phyloP scores from a whole-genome alignment of 2,797 vertebrate species.

The Poecilia velifera region DNA sequence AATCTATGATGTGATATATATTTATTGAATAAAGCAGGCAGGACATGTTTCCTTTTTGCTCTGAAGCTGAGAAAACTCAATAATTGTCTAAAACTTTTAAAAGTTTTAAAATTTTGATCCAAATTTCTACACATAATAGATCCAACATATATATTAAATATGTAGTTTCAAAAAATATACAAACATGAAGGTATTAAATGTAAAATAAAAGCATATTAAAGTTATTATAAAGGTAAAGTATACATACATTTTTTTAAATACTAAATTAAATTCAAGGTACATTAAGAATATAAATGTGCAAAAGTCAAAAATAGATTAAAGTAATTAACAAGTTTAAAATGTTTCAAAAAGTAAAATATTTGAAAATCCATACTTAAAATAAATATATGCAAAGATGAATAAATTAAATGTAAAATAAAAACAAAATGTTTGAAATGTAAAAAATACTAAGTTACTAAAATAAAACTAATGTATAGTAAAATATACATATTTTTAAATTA shows the following conservation, averaged over 20 bases:
- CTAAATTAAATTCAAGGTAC: background rate
- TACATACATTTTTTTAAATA: background rate
- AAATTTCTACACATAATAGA: background rate
- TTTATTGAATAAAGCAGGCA: background rate
- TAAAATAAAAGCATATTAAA: background rate
- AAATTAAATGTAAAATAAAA: too few species aligned
- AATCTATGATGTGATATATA: background rate
- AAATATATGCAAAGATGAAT: too few species aligned
- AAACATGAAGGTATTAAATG: background rate
- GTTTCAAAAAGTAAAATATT: too few species aligned
- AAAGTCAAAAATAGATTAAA: too few species aligned
- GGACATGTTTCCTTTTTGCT: background rate
- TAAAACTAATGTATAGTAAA: too few species aligned
- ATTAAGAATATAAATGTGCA: background rate
- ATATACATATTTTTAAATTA: too few species aligned
- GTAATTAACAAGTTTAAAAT: too few species aligned
- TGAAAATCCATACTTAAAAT: too few species aligned
- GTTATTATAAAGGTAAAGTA: background rate
- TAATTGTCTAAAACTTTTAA: background rate
- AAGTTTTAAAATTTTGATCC: background rate
- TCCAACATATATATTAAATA: background rate
- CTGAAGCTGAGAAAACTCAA: background rate
- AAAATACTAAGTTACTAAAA: too few species aligned
- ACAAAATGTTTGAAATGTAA: too few species aligned
- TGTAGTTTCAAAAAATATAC: background rate